Base-by-base conservation (phyloP, 1,140 invertebrate genomes). In the Zaprionus capensis region DNA sequence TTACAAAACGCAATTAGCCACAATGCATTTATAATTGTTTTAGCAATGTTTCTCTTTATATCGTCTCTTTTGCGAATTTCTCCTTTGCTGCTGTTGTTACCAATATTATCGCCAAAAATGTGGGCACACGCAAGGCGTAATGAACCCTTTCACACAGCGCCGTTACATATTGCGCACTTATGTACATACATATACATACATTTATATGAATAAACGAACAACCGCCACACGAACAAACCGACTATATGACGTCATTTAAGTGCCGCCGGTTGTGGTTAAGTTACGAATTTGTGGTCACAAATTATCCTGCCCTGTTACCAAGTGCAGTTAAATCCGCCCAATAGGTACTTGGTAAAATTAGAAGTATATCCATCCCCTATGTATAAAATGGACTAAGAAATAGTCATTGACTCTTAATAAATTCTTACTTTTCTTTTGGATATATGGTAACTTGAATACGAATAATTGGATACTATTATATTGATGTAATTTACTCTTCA, bases 121-220 rank as follows among this genome's bases (percentile, higher is more conserved):
- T 44, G 15, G 41, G 5, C 26, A 56, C 73, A 64, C 55, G 61
- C 56, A 66, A 69, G 55, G 81, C 67, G 38, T 85, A 77, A 71
- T 90, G 85, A 85, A 90, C 81, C 81, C 81, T 76, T 79, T 90
- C 64, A 84, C 65, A 70, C n/a, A 38, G 22, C 56, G 51, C 57
- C 20, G 59, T 73, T 64, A 44, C 59, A 20, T 53, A 22, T 24
- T n/a, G 17, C 12, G 20, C 49, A 28, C 57, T 15, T 57, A 11
- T 36, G 20, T 53, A 66, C 67, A 75, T 69, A 68, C 68, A 76
- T 36, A 11, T 73, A 76, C 41, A 11, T 22, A 9, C 5, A 5
- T 2, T 12, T 4, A 12, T 22, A 49, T 49, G 46, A 14, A 17
- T n/a, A 46, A 46, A 51, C 12, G 20, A 24, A 20, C 46, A 51